Conservation (phyloP, 1,140 invertebrate species). For the Anastatus disparis region DNA sequence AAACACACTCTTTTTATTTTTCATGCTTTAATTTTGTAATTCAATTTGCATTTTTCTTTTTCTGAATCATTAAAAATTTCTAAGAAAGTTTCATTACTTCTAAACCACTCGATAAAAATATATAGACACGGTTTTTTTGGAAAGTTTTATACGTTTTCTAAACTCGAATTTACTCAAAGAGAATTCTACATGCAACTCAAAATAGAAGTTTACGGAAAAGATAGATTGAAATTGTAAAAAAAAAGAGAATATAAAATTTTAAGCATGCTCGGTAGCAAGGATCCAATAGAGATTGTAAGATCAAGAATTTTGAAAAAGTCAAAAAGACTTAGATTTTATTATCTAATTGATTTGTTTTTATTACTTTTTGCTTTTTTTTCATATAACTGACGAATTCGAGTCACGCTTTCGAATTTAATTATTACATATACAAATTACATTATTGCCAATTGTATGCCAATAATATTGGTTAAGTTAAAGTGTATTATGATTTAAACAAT, state of each 20-base stretch:
- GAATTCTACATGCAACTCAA: slow-evolving; percentile 32
- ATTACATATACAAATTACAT: slow-evolving; percentile 55
- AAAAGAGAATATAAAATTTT: slow-evolving; percentile 25
- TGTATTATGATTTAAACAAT: slow-evolving; percentile 59
- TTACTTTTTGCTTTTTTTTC: slow-evolving; percentile 30
- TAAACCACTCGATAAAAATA: background rate
- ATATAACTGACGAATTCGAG: slow-evolving; percentile 43
- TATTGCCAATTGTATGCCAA: slow-evolving; percentile 52
- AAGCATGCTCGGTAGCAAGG: slow-evolving; percentile 37
- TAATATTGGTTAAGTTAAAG: slow-evolving; percentile 39
- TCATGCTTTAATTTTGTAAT: slow-evolving; percentile 35
- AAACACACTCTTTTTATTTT: slow-evolving; percentile 36
- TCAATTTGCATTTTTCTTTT: slow-evolving; percentile 18
- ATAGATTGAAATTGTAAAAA: slow-evolving; percentile 28
- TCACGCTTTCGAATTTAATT: slow-evolving; percentile 43
- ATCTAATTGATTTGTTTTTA: slow-evolving; percentile 42
- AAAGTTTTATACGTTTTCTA: slow-evolving; percentile 23
- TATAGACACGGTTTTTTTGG: background rate
- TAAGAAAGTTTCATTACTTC: background rate
- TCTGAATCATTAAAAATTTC: background rate
- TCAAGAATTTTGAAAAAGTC: slow-evolving; percentile 39
- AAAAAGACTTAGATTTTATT: slow-evolving; percentile 31
- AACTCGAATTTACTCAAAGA: slow-evolving; percentile 27
- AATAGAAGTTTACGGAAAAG: slow-evolving; percentile 16
- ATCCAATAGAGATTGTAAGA: slow-evolving; percentile 26